Base-by-base conservation (phyloP, 2,797 vertebrate species). In the Micromesistius poutassou region DNA sequence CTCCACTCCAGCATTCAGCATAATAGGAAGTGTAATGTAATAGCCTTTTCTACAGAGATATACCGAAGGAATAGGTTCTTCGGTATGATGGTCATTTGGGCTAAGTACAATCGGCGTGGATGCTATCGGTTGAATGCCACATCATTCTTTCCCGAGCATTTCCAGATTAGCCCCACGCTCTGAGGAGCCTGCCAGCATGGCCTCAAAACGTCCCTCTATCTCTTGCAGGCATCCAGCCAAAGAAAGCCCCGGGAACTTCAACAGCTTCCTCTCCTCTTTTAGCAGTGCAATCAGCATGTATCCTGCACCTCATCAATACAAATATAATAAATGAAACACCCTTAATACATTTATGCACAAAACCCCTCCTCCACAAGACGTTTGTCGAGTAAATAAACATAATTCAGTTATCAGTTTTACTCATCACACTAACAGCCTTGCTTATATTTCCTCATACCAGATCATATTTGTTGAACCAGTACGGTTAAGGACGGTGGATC, bases 31-130 rank as follows among this genome's bases (percentile, higher is more conserved):
- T 88, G 83, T 86, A 92, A 92, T 91, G 80, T 86, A 91, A 85
- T 87, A 85, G 78, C 86, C 55, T n/a, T 79, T 55, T 55, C 87
- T 81, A 86, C 80, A 84, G 84, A 80, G 80, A 79, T 74, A 14
- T 71, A 83, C 71, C 76, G 73, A 83, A 87, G 81, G 77, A 79
- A 83, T 84, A 79, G 85, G 83, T 80, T 83, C 72, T 74, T 22
- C 50, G 84, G 84, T 90, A 90, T 88, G 79, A 92, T 90, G 87
- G 86, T 85, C 84, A 88, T 89, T 91, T 87, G 85, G 87, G 78
- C 86, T 88, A 91, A 85, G 89, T 89, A 88, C 84, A 74, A 83
- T 87, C 87, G 89, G 78, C 84, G 78, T 88, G 85, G 83, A 90
- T 85, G 81, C 86, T 77, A 85, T 88, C 84, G 84, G 84, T 86